phyloP scores from a whole-genome alignment of 2,888 invertebrate species.

The Aspidapion aeneum region DNA sequence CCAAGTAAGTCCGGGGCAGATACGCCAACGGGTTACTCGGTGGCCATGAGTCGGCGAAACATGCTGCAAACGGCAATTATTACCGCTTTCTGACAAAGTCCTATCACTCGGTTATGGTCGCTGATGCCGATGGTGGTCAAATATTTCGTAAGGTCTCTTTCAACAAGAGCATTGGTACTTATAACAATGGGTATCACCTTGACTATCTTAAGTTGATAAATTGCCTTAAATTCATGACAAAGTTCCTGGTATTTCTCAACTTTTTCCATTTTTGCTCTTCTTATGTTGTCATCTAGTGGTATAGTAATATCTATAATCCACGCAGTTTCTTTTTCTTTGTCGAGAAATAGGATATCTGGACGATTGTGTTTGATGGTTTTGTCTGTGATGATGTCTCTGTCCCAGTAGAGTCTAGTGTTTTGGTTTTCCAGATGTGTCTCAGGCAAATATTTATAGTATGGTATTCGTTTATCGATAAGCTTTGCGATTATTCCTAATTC shows the following conservation, averaged over 20 bases:
- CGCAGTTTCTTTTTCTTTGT: too few relatives aligned
- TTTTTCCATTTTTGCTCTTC: not conserved
- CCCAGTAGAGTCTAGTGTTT: not conserved
- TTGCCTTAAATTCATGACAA: not conserved
- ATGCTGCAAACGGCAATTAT: not conserved
- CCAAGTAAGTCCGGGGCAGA: not conserved
- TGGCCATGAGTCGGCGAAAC: not conserved
- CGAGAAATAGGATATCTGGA: too few relatives aligned
- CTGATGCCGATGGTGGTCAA: not conserved
- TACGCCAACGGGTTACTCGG: not conserved
- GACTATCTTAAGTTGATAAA: too few relatives aligned
- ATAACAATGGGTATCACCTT: too few relatives aligned
- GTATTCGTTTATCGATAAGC: not conserved
- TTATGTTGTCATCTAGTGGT: not conserved
- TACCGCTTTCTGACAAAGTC: not conserved
- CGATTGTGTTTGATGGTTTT: too few relatives aligned
- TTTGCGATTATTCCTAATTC: not conserved
- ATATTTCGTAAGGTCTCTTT: not conserved
- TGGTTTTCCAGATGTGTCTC: not conserved
- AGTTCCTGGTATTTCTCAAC: not conserved
- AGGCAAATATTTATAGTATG: not conserved
- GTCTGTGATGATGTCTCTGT: too few relatives aligned
- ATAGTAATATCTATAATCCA: too few relatives aligned
- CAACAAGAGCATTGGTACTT: not conserved
- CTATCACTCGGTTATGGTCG: not conserved